phyloP scores from a whole-genome alignment of 1,140 invertebrate species.

The Ericerus pela region DNA sequence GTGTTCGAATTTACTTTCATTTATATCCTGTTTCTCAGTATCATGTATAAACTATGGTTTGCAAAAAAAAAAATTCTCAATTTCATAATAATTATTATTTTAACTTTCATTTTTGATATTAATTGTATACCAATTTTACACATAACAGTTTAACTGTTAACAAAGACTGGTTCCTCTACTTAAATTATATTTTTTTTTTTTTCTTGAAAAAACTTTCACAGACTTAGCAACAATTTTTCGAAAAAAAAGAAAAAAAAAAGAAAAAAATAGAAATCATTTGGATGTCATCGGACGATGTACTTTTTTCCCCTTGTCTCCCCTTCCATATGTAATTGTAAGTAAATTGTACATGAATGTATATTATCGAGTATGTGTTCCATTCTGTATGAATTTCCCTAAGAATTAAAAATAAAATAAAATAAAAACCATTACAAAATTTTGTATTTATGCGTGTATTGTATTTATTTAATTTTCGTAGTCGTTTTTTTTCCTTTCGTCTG shows the following conservation, averaged over 20 bases:
- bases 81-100: too few species aligned
- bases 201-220: too few species aligned
- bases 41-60: too few species aligned
- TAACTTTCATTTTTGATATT: slow-evolving; percentile 12
- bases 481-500: too few species aligned
- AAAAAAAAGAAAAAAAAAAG: background rate
- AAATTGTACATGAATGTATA: slow-evolving; percentile 5
- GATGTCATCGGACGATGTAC: background rate
- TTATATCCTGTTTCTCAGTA: too few species aligned
- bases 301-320: background rate
- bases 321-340: slow-evolving; percentile 1
- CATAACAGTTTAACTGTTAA: slow-evolving; percentile 5
- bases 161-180: slow-evolving; percentile 10
- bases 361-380: slow-evolving; percentile 8
- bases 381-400: slow-evolving; percentile 5
- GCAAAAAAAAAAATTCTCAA: background rate
- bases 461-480: too few species aligned
- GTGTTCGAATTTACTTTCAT: too few species aligned
- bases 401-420: too few species aligned
- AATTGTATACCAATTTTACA: slow-evolving; percentile 3
- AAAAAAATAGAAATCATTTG: background rate
- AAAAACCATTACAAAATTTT: too few species aligned
- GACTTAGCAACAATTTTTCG: too few species aligned
- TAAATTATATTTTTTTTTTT: slow-evolving; percentile 6
- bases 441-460: too few species aligned